Evolutionary conservation across 2,797 vertebrate genomes (phyloP).

Genomic region (Enteromius argenteus): DNA sequence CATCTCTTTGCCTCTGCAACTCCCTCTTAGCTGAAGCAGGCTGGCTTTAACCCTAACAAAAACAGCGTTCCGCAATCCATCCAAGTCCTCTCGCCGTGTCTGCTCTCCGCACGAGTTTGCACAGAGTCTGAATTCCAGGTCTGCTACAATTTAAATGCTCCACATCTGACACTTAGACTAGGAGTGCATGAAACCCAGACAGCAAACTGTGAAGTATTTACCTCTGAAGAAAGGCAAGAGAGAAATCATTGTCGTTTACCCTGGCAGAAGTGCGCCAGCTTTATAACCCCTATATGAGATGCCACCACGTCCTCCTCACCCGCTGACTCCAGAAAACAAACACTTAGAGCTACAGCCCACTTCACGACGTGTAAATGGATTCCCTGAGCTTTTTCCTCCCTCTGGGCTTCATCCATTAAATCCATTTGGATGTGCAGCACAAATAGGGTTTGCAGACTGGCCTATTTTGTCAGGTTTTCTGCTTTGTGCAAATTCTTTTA

Average conservation of each 20-base stretch:
- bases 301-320: conserved; percentile 32
- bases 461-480: conserved; percentile 15
- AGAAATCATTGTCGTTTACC: conserved; percentile 62
- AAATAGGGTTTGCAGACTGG: conserved; percentile 19
- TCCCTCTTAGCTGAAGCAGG: not conserved
- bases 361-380: conserved; percentile 30
- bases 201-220: conserved; percentile 66
- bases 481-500: conserved; percentile 8
- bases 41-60: conserved; percentile 42
- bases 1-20: not conserved
- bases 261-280: conserved; percentile 58
- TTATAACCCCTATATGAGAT: conserved; percentile 56
- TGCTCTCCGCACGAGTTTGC: conserved; percentile 50
- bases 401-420: conserved; percentile 32
- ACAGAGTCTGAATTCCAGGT: conserved; percentile 54
- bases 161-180: conserved; percentile 59
- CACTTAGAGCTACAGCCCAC: conserved; percentile 28
- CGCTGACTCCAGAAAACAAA: conserved; percentile 50
- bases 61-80: conserved; percentile 35
- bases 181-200: conserved; percentile 62
- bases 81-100: conserved; percentile 33
- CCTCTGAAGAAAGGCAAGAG: conserved; percentile 54
- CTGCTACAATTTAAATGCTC: conserved; percentile 44
- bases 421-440: conserved; percentile 2
- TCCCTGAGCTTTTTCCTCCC: conserved; percentile 14